Percentiles rank a stretch among this genome's conserved stretches.
phyloP scores from a whole-genome alignment of 1,140 invertebrate genomes.

The Drosophila mayri region DNA sequence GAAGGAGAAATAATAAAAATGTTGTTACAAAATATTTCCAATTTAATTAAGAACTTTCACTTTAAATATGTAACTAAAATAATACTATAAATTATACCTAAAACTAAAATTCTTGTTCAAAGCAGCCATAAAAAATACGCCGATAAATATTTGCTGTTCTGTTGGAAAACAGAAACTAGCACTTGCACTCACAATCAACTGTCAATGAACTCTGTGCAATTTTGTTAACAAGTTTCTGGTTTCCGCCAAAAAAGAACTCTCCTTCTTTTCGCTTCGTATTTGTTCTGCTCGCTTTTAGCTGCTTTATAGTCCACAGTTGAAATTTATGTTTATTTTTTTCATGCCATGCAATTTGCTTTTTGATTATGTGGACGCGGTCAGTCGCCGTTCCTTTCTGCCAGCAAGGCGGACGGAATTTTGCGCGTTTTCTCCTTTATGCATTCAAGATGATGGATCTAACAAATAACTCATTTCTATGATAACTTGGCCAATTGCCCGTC shows the following conservation, averaged over 20 bases:
- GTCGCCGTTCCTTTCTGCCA: constrained; percentile 18
- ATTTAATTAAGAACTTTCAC: background rate
- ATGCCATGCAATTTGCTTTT: constrained; percentile 53
- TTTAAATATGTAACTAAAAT: background rate
- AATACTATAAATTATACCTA: background rate
- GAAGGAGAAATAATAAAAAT: background rate
- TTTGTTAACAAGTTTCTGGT: constrained; percentile 55
- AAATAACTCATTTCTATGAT: constrained; percentile 72
- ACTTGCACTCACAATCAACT: constrained; percentile 52
- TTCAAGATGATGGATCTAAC: constrained; percentile 56
- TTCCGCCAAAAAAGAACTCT: constrained; percentile 31
- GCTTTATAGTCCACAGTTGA: constrained; percentile 41
- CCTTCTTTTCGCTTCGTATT: constrained; percentile 21
- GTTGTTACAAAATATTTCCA: background rate
- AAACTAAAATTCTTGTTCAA: background rate
- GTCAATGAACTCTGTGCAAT: constrained; percentile 58
- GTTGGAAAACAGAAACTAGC: constrained; percentile 11
- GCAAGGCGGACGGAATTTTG: constrained; percentile 14
- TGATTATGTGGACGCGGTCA: constrained; percentile 56
- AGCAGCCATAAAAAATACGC: no score
- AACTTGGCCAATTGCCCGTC: constrained; percentile 59
- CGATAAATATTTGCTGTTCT: constrained; percentile 4
- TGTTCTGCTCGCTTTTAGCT: constrained; percentile 33
- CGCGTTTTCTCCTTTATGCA: constrained; percentile 49
- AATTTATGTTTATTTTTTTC: constrained; percentile 61